Evolutionary conservation across 2,797 vertebrate genomes (phyloP), one percentile per base, ranked within the genome.

Genomic region (Diplodus sargus): DNA sequence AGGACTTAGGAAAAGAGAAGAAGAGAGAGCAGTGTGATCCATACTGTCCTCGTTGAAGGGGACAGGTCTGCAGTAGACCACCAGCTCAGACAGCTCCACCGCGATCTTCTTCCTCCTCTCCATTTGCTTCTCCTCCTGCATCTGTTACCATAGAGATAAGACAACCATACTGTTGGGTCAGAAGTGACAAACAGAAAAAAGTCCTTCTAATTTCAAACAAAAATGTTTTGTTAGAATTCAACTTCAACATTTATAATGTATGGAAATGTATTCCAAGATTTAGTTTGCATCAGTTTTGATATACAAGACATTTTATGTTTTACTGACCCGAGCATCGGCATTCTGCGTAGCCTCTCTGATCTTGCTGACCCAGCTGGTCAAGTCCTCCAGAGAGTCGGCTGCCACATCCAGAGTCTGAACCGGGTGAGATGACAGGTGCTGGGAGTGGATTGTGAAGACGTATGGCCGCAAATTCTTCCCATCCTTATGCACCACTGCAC

Each of bases 11-110:
- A 6, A 3, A 5, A 18, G n/a, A 22, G 42, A 12, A 42, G 39
- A 52, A 5, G 18, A 15, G 9, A n/a, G 9, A 22, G 30, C n/a
- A 20, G 34, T 13, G 5, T 18, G 69, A 23, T 67, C 79, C 97
- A 96, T 95, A 99, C 98, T 99, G 77, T 99, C 98, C 93, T 99
- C 98, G 65, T 99, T 98, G 1, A 99, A 99, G 65, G 98, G 98
- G 51, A 99, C 98, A 0, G 98, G 98, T 65, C 98, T 93, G 85
- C 98, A 99, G 88, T 99, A 99, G 85, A 99, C 96, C 30, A 99
- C 98, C 0, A 99, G 96, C 63, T 99, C 98, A 0, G 98, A 99
- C 57, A 99, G 95, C 91, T 99, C 98, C 90, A 99, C 89, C 0
- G 98, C 98, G 0, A 99, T 99, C 93, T 98, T 99, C 94, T 99